Percentiles rank a stretch among this genome's conserved stretches.
phyloP scores from a whole-genome alignment of 2,113 vertebrate species.

The Coracopsis vasa region DNA sequence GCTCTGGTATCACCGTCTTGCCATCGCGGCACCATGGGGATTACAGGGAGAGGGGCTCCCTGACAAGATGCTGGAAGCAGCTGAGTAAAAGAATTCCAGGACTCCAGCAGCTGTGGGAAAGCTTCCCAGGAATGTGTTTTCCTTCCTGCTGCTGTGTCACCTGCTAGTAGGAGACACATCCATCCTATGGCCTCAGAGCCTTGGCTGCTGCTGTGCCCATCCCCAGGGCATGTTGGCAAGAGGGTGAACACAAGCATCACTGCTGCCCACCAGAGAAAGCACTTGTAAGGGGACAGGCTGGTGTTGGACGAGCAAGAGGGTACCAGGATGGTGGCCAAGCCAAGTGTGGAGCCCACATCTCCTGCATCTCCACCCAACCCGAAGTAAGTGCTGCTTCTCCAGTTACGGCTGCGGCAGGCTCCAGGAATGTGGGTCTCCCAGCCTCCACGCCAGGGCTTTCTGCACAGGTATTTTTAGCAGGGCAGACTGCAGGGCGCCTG shows the following conservation, averaged over 20 bases:
- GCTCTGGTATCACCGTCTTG: neutral
- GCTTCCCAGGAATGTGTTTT: conserved; percentile 43
- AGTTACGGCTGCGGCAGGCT: neutral
- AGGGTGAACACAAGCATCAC: accelerated
- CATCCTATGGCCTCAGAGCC: accelerated
- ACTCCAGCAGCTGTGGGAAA: conserved; percentile 16
- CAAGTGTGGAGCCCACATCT: accelerated
- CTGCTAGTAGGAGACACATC: neutral
- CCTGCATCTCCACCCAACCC: neutral
- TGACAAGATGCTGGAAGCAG: neutral
- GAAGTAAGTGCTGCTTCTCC: neutral
- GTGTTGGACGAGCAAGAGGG: neutral
- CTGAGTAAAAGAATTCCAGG: conserved; percentile 28
- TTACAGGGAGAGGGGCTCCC: neutral
- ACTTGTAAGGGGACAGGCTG: neutral
- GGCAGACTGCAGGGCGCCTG: neutral
- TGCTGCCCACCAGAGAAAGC: neutral
- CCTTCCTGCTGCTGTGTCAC: neutral
- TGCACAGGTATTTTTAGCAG: neutral
- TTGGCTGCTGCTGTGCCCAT: accelerated
- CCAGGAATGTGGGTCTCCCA: neutral
- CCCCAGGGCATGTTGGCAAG: neutral
- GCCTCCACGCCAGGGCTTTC: neutral
- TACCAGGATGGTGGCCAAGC: neutral
- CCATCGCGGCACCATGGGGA: neutral